Evolutionary conservation across 64 coral and sea anemone genomes (phyloP), one percentile per base, ranked within the genome.

Genomic region (Trachythela sp.): DNA sequence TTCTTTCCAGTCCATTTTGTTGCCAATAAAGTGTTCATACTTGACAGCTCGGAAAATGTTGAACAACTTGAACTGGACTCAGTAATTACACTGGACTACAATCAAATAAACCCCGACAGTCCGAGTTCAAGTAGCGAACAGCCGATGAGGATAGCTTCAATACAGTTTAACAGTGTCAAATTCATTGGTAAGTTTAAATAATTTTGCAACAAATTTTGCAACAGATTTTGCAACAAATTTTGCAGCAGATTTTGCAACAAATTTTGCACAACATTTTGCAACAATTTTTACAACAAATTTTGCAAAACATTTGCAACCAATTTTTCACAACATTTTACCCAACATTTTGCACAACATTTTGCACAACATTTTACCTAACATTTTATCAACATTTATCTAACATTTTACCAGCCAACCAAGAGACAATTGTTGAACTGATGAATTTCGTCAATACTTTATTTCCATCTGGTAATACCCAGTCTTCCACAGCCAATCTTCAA

Each of bases 141-240:
- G 45, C 42, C 84, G 11, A 26, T 98, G 17, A 98, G 92, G 48
- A 70, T 98, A 5, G 95, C 56, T 42, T 92, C 91, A 34, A 37
- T 98, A 49, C 93, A 94, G 87, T 93, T 98, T 75, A 98, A 98
- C 59, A 87, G 88, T 27, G 84, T 98, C 40, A 92, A 93, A n/a
- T 70, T 94, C 31, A 98, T 94, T 76, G 95, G 95, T 98, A 89
- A 36, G 95, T 45, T 36, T 1, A 37, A 80, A 1, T 39, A 4
- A 1, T 13, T 20, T 80, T 80, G 31, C 27, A 15, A 4, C 42
- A 6, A n/a, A n/a, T n/a, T n/a, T n/a, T n/a, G n/a, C n/a, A n/a
- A n/a, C n/a, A n/a, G n/a, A n/a, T n/a, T n/a, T n/a, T n/a, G n/a
- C n/a, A n/a, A n/a, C n/a, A n/a, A n/a, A n/a, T n/a, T n/a, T n/a